These are phyloP conservation scores for Papilio polytes DNA, from an alignment of 1,140 invertebrate species.

Conservation along the genomic window DNA sequence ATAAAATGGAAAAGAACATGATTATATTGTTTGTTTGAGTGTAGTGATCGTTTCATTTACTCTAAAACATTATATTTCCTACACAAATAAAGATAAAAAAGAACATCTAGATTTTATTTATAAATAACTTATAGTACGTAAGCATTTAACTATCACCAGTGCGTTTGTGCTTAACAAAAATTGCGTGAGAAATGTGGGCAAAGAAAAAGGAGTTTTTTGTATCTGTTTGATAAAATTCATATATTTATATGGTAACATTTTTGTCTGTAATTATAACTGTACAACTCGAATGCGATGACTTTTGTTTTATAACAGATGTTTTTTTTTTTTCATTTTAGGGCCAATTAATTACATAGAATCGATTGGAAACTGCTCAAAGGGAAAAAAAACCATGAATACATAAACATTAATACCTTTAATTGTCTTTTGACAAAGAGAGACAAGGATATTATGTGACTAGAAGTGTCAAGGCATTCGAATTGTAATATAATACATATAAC, in stretches of 20 bases:
- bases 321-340: too few relatives aligned
- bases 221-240: neutral
- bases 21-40: too few relatives aligned
- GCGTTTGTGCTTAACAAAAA: slow-evolving; percentile 28
- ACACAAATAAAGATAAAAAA: neutral
- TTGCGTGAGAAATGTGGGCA: slow-evolving; percentile 23
- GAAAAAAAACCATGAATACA: too few relatives aligned
- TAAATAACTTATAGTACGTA: neutral
- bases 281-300: neutral
- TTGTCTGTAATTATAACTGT: slow-evolving; percentile 40
- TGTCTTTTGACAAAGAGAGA: too few relatives aligned
- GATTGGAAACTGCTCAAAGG: too few relatives aligned
- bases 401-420: too few relatives aligned
- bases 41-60: too few relatives aligned
- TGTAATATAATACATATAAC: slow-evolving; percentile 30
- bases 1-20: too few relatives aligned
- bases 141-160: slow-evolving; percentile 22
- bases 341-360: too few relatives aligned
- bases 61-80: neutral
- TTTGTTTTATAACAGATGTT: neutral
- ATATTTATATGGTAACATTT: neutral
- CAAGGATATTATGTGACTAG: neutral
- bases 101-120: slow-evolving; percentile 10
- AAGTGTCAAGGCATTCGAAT: neutral
- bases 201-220: slow-evolving; percentile 3